Base-by-base conservation (phyloP, 2,113 vertebrate species). In the Bombycilla garrulus region DNA sequence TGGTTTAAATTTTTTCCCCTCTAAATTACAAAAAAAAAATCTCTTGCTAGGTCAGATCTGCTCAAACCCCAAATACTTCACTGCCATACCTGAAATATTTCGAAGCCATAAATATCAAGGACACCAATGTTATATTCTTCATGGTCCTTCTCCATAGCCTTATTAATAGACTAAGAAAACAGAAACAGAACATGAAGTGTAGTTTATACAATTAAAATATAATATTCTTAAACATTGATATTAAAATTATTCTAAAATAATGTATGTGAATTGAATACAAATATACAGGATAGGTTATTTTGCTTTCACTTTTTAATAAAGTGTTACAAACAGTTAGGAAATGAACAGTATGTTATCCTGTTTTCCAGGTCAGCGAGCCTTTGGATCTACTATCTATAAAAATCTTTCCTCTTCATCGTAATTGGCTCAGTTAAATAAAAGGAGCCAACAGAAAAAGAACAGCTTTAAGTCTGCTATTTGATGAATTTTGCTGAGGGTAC, bases 41-140 rank as follows among this genome's bases (percentile, higher is more conserved):
- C 12, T 51, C 38, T 62, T 20, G n/a, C 15, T 38, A 60, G 26
- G 16, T 78, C 40, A 94, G 62, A 74, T 65, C 11, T 67, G 42
- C 42, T 69, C 48, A 86, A 73, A 83, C 16, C 25, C 29, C 8
- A 7, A 47, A 14, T n/a, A 86, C 21, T 67, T 28, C 35, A 83
- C 7, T 53, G 47, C 51, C 96, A 96, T 97, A 99, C 99, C 97
- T 99, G 99, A 95, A 99, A 99, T 97, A 99, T 99, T 98, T 99
- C 99, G 98, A 99, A 99, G 96, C 99, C 99, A 56, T 99, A 99
- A 96, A 99, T 99, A 95, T 99, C 99, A 88, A 99, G 96, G 71
- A 99, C 99, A 2, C 99, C 99, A 7, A 99, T 98, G 91, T 99
- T 99, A 72, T 99, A 98, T 85, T 99, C 99, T 96, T 99, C 98